A percentile compares a stretch with the other conserved stretches of the same genome.
These are phyloP conservation scores for Tribolium madens DNA, from an alignment of 1,140 invertebrate genomes.

Conservation along the genomic window DNA sequence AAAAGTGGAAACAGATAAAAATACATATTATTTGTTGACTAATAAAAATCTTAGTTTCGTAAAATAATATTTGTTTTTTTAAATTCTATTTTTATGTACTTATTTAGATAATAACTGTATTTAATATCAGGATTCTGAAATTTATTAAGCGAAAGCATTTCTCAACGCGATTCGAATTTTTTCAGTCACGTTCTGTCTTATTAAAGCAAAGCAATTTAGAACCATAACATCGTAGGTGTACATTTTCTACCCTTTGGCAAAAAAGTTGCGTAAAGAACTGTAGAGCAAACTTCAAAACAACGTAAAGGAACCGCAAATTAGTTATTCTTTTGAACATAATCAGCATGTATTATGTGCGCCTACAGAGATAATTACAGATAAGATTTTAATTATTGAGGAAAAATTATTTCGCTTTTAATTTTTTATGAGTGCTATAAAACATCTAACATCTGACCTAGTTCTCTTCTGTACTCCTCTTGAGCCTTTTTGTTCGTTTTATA, in stretches of 20 bases:
- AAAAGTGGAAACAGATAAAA: no score
- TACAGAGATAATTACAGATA: not conserved
- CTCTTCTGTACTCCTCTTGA: slow-evolving; percentile 67
- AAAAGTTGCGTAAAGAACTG: not conserved
- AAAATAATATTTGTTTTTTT: no score
- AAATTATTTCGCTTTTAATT: no score
- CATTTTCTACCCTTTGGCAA: slow-evolving; percentile 13
- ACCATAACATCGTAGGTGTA: slow-evolving; percentile 2
- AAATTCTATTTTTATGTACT: not conserved
- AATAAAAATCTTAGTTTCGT: no score
- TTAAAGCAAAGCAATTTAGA: slow-evolving; percentile 19
- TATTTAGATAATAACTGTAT: not conserved
- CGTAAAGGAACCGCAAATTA: slow-evolving; percentile 2
- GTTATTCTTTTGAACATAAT: not conserved
- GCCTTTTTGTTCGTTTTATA: slow-evolving; percentile 67
- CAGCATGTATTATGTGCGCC: not conserved
- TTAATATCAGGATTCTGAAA: not conserved
- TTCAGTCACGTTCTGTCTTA: slow-evolving; percentile 11
- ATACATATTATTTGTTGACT: no score
- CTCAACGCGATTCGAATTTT: slow-evolving; percentile 6
- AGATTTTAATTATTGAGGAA: slow-evolving; percentile 11
- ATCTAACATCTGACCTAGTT: slow-evolving; percentile 65
- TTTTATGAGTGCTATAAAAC: not conserved
- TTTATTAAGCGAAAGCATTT: slow-evolving; percentile 2
- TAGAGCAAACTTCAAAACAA: not conserved